Evolutionary conservation across 2,113 vertebrate species (phyloP), one percentile per base, ranked within the genome.

Genomic region (Stercorarius parasiticus): DNA sequence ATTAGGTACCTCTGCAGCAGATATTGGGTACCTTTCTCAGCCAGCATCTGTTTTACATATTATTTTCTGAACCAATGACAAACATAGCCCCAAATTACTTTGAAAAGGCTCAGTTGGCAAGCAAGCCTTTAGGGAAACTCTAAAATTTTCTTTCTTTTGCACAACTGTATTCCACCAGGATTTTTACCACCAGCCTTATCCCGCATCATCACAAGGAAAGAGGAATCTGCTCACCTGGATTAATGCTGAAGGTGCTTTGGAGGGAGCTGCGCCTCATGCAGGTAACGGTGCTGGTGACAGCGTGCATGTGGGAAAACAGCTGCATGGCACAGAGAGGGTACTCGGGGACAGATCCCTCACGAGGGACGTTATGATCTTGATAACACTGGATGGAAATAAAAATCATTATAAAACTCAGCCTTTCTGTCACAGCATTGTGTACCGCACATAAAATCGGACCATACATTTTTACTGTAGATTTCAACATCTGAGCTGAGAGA

Each of bases 291-390:
- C 99, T 98, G 52, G 98, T 98, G 77, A 99, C 99, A 0, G 99
- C 99, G 0, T 98, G 98, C 99, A 99, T 99, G 98, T 99, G 99
- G 5, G 99, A 98, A 88, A 95, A 99, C 3, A 99, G 98, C 98
- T 99, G 99, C 99, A 99, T 99, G 64, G 99, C 99, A 2, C 99
- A 99, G 9, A 99, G 98, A 0, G 99, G 99, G 91, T 99, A 99
- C 76, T 77, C 36, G 0, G 99, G 99, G 1, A 16, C 83, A 0
- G 98, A 97, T 53, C 98, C 98, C 0, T 98, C 99, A 32, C 59
- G 61, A 3, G 96, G 95, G 2, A 92, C 81, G 34, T 99, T 99
- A 82, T 99, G 99, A 8, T 98, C 98, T 18, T 96, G 93, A 55
- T 98, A 99, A 95, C 99, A 99, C 99, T 99, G 93, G 36, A 58